A percentile compares a stretch with the other conserved stretches of the same genome.
phyloP scores from a whole-genome alignment of 2,113 vertebrate genomes.

The Cochlearius cochlearius region DNA sequence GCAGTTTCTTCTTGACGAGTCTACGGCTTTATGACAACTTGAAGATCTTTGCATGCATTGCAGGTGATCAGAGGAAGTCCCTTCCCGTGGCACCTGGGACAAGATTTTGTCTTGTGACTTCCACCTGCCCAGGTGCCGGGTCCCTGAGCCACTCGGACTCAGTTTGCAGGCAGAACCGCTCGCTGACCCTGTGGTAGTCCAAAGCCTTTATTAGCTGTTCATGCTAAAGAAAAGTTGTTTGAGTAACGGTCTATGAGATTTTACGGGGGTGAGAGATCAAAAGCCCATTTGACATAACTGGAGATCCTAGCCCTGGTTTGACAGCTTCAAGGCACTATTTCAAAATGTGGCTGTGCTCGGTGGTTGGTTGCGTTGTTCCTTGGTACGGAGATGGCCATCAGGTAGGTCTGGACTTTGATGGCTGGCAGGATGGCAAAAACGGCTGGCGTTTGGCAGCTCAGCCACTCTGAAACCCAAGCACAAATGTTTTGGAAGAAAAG shows the following conservation, averaged over 20 bases:
- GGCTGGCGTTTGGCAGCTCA: background rate
- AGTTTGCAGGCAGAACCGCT: background rate
- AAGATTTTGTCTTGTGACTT: background rate
- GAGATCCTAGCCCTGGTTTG: background rate
- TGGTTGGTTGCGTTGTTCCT: background rate
- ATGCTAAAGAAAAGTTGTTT: background rate
- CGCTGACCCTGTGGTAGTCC: accelerated
- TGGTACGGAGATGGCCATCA: background rate
- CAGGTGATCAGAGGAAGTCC: background rate
- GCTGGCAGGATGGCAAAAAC: background rate
- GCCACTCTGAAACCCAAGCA: background rate
- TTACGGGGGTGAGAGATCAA: background rate
- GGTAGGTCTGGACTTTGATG: background rate
- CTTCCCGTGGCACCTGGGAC: background rate
- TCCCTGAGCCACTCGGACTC: background rate
- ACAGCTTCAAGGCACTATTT: background rate
- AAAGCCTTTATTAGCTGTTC: background rate
- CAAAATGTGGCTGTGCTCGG: background rate
- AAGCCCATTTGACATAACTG: background rate
- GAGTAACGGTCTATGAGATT: background rate
- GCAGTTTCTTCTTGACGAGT: background rate
- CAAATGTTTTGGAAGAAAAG: background rate
- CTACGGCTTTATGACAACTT: background rate
- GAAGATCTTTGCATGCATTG: background rate
- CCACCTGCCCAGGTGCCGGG: background rate